A percentile compares a stretch with the other conserved stretches of the same genome.
Evolutionary conservation across 2,797 vertebrate genomes (phyloP).

Genomic region (Psittacula derbiana): DNA sequence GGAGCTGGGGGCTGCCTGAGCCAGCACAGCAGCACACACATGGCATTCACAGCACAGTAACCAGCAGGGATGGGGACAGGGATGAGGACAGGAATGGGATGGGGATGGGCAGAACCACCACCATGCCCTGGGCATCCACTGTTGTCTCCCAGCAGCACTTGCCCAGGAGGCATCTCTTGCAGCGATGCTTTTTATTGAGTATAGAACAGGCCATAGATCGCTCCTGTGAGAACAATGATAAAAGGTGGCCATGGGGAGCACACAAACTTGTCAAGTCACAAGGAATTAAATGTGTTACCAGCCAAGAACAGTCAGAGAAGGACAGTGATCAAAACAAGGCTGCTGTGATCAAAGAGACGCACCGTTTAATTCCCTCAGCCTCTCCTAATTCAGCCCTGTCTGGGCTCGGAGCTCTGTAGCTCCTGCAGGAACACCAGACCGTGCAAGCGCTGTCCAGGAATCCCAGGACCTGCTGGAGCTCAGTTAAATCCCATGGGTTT

Average conservation of each 20-base stretch:
- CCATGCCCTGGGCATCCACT: accelerated
- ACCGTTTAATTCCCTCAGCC: background rate
- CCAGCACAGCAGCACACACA: background rate
- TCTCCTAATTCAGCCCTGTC: background rate
- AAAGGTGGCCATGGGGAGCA: background rate
- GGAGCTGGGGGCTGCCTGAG: background rate
- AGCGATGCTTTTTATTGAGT: accelerated
- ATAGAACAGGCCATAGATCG: accelerated
- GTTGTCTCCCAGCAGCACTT: accelerated
- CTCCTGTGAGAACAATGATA: accelerated
- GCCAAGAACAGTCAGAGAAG: background rate
- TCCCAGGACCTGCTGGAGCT: background rate
- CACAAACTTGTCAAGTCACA: background rate
- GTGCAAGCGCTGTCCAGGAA: background rate
- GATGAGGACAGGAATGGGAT: accelerated
- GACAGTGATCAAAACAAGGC: slow-evolving; percentile 16
- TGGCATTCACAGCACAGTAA: background rate
- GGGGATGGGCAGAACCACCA: background rate
- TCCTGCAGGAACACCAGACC: background rate
- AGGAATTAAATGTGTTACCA: background rate
- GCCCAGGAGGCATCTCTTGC: background rate
- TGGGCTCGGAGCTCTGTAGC: background rate
- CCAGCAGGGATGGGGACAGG: background rate
- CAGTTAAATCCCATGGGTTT: background rate
- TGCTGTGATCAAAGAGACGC: slow-evolving; percentile 11